Conservation (phyloP, 1,140 invertebrate species). For the Drosophila nigrodunni region DNA sequence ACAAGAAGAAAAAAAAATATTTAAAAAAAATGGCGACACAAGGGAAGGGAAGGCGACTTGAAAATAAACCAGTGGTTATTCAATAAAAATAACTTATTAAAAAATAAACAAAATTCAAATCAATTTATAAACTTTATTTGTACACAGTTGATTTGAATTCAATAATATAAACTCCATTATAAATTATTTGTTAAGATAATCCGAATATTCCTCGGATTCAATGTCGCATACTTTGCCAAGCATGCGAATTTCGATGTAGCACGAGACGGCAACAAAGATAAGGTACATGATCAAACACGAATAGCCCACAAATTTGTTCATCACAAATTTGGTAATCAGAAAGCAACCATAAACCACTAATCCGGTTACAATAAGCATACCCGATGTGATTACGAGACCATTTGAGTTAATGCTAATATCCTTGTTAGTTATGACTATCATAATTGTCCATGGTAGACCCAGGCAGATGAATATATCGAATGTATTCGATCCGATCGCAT, state of each 20-base stretch:
- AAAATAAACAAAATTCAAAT: no score
- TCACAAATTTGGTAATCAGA: constrained; percentile 69
- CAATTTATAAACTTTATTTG: not conserved
- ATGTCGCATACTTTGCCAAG: constrained; percentile 88
- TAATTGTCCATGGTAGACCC: constrained; percentile 93
- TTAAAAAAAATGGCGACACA: not conserved
- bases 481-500: constrained; percentile 94
- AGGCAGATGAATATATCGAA: constrained; percentile 94
- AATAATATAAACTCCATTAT: not conserved
- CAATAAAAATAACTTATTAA: no score
- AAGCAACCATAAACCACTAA: constrained; percentile 88
- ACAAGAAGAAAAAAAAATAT: not conserved
- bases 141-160: not conserved
- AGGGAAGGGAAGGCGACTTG: not conserved
- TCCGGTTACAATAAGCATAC: constrained; percentile 90
- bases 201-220: constrained; percentile 24
- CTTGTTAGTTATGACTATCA: constrained; percentile 87
- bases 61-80: no score
- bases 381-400: constrained; percentile 90
- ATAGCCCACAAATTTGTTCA: constrained; percentile 90
- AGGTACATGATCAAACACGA: constrained; percentile 90
- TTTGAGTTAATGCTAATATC: constrained; percentile 88
- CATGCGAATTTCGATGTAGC: constrained; percentile 92
- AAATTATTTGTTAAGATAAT: not conserved
- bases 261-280: constrained; percentile 89